Conservation (phyloP, 2,113 vertebrate species). For the Passer montanus region DNA sequence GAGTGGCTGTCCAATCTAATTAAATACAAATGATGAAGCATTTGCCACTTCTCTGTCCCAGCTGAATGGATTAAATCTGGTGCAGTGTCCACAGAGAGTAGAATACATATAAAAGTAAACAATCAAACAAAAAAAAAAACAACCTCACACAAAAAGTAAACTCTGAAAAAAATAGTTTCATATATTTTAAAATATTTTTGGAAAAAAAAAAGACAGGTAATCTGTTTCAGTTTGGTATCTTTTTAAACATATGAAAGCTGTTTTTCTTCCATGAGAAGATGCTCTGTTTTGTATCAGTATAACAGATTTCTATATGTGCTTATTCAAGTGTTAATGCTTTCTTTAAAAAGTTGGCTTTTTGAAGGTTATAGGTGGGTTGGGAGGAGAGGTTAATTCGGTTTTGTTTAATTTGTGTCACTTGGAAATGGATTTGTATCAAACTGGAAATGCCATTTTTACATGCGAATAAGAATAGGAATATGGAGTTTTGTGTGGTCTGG, state of each 20-base stretch:
- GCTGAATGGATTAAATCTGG: neutral
- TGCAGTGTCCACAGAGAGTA: neutral
- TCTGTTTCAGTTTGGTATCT: neutral
- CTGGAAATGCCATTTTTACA: neutral
- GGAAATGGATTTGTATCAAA: neutral
- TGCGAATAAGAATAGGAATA: neutral
- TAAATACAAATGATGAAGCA: neutral
- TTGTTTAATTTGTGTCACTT: neutral
- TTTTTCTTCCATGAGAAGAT: neutral
- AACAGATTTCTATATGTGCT: neutral
- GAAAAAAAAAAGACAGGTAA: too few relatives aligned
- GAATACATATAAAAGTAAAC: neutral
- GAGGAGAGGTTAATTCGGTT: neutral
- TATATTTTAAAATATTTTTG: neutral
- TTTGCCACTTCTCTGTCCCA: neutral
- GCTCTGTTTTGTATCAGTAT: neutral
- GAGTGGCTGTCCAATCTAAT: neutral
- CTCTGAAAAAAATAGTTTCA: neutral
- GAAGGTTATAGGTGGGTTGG: neutral
- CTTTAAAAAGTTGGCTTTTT: neutral
- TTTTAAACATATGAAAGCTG: neutral
- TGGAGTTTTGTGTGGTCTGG: conserved; percentile 17
- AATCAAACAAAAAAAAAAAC: neutral
- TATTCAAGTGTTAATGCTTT: neutral
- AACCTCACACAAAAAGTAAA: neutral